Conservation (phyloP, 1,140 invertebrate genomes). For the Brachionus sp. region DNA sequence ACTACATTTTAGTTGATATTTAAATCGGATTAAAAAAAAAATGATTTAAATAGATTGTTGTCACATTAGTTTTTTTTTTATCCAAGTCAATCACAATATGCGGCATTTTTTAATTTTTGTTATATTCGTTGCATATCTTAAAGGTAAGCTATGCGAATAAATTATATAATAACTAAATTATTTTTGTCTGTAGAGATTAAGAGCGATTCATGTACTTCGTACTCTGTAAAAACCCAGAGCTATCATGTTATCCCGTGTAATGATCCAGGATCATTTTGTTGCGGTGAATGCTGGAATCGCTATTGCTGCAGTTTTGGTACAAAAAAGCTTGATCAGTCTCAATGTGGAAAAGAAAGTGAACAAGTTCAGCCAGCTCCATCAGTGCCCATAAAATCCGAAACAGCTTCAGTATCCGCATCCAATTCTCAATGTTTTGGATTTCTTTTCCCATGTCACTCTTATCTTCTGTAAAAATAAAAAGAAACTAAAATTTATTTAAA, state of each 20-base stretch:
- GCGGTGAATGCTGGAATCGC: not conserved
- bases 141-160: not conserved
- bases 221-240: not conserved
- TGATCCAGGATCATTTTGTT: constrained; percentile 5
- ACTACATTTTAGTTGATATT: not conserved
- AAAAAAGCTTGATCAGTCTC: not conserved
- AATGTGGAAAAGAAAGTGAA: not conserved
- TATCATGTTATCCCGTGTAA: not conserved
- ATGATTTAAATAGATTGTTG: constrained; percentile 4
- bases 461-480: not conserved
- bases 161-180: not conserved
- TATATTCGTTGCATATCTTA: not conserved
- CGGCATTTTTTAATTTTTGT: not conserved
- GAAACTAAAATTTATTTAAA: not conserved
- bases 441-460: not conserved
- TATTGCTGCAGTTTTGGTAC: not conserved
- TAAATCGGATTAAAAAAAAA: not conserved
- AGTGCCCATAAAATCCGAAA: not conserved
- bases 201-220: not conserved
- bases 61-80: not conserved
- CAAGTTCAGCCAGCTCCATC: not conserved
- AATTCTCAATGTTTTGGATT: not conserved
- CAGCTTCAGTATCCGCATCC: not conserved
- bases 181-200: not conserved
- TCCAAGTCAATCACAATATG: not conserved